These are phyloP conservation scores for Hafferia zeledoni DNA, from an alignment of 2,797 vertebrate genomes.

Conservation along the genomic window DNA sequence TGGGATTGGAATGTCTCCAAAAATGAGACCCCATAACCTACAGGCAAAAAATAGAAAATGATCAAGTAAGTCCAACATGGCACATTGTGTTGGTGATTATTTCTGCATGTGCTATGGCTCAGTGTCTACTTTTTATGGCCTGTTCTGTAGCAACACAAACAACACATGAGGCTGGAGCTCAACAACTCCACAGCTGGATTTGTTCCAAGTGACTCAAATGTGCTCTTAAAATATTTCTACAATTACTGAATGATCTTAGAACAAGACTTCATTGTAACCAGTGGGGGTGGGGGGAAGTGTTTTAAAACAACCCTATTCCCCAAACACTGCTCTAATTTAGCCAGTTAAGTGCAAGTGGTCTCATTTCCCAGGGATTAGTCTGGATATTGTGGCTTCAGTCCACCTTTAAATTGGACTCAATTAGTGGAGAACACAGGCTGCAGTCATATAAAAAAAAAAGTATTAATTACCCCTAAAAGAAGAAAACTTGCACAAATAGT, in stretches of 20 bases:
- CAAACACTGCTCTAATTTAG: background rate
- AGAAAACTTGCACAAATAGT: background rate
- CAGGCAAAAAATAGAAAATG: background rate
- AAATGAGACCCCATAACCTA: background rate
- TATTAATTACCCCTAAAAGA: background rate
- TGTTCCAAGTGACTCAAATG: background rate
- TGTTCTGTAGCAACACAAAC: background rate
- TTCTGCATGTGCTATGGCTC: background rate
- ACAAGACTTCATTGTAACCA: background rate
- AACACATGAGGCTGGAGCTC: background rate
- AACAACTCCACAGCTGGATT: background rate
- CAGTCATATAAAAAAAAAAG: background rate
- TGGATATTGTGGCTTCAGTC: background rate
- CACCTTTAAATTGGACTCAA: background rate
- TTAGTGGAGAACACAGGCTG: background rate
- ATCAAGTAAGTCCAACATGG: background rate
- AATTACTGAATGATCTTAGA: background rate
- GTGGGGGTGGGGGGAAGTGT: background rate
- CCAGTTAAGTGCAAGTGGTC: background rate
- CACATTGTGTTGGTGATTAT: background rate
- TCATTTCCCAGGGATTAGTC: background rate
- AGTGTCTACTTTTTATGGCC: background rate
- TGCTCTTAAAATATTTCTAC: slow-evolving; percentile 33
- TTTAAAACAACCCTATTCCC: background rate
- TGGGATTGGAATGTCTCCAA: background rate